These are phyloP conservation scores for Cephalopholis sonnerati DNA, from an alignment of 2,113 vertebrate genomes.

Conservation along the genomic window DNA sequence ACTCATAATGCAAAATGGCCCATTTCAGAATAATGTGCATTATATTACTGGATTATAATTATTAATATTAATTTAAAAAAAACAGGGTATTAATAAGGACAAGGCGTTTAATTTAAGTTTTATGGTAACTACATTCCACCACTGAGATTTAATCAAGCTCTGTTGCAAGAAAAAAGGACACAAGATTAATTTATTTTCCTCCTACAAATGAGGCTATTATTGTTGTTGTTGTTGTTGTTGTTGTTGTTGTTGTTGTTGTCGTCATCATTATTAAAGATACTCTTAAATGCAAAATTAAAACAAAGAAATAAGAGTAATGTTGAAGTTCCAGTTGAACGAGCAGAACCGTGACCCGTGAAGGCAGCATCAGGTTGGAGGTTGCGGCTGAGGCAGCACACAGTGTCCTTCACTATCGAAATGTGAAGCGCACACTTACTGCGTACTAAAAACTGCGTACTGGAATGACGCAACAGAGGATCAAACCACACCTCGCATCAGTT, in stretches of 20 bases:
- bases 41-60: too few relatives aligned
- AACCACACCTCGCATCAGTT: too few relatives aligned
- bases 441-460: background rate
- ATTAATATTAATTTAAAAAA: too few relatives aligned
- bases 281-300: background rate
- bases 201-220: background rate
- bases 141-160: background rate
- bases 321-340: background rate
- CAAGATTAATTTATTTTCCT: background rate
- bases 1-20: too few relatives aligned
- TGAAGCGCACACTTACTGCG: too few relatives aligned
- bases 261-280: background rate
- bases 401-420: background rate
- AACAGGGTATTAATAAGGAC: too few relatives aligned
- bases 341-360: constrained; percentile 8
- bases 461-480: background rate
- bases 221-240: background rate
- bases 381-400: background rate
- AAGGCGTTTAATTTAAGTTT: too few relatives aligned
- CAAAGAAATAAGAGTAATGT: background rate
- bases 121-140: too few relatives aligned
- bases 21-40: too few relatives aligned
- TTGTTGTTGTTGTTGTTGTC: background rate
- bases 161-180: background rate
- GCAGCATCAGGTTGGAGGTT: constrained; percentile 16